These are phyloP conservation scores for Acipenser oxyrinchus DNA, from an alignment of 2,797 vertebrate genomes.

Conservation along the genomic window DNA sequence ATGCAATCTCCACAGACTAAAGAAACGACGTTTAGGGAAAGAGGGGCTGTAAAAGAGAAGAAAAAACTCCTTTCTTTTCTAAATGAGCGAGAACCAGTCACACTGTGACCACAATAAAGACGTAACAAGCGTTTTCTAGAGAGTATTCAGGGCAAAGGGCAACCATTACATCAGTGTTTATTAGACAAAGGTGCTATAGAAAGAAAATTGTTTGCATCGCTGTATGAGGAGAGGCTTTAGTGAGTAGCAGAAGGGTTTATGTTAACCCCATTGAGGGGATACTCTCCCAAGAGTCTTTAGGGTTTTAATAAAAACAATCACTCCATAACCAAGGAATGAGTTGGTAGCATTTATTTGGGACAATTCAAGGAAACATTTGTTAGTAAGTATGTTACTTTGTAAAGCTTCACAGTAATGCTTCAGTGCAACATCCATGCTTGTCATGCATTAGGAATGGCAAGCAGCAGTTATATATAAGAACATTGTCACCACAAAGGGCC, in stretches of 20 bases:
- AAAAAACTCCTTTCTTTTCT: conserved; percentile 23
- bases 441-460: too few species aligned
- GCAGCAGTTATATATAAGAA: too few species aligned
- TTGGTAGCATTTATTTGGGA: not conserved
- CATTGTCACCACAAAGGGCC: too few species aligned
- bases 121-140: conserved; percentile 12
- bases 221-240: not conserved
- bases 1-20: conserved; percentile 36
- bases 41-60: conserved; percentile 21
- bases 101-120: conserved; percentile 23
- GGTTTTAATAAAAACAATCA: too few species aligned
- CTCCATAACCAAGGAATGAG: too few species aligned
- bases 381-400: too few species aligned
- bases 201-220: conserved; percentile 14
- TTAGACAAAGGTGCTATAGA: conserved; percentile 19
- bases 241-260: not conserved
- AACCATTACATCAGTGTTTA: conserved; percentile 11
- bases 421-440: too few species aligned
- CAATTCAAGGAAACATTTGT: not conserved
- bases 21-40: conserved; percentile 43
- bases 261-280: not conserved
- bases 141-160: conserved; percentile 17
- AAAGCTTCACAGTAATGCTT: too few species aligned
- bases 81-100: conserved; percentile 26
- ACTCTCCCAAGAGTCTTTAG: not conserved